Base-by-base conservation (phyloP, 2,797 vertebrate genomes). In the Sorex maritimensis region DNA sequence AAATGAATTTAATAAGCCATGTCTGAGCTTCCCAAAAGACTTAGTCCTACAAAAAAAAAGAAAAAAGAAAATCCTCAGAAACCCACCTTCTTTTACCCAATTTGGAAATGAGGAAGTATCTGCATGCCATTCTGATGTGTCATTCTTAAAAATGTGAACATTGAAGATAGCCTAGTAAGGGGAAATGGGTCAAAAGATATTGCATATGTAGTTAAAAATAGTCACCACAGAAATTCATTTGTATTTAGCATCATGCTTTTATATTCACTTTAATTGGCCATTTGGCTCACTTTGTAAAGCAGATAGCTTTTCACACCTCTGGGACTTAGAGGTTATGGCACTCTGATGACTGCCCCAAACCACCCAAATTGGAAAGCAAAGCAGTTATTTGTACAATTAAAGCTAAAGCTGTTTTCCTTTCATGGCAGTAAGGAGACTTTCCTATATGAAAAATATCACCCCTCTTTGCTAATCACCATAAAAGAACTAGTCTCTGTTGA, bases 101-200 rank as follows among this genome's bases (percentile, higher is more conserved):
- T 28, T 86, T 87, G 92, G 28, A 82, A 86, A 88, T 58, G 13
- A 94, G 63, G 38, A 80, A 81, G 15, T 80, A 93, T 86, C 71
- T 93, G 41, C 78, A 28, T 74, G 21, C 19, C 44, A 72, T 94
- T 89, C 74, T 78, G 41, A 71, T 52, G 38, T 79, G 69, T 91
- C 81, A 85, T 69, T 46, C 49, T 81, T 75, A 73, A 85, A 78
- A 95, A 95, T 92, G 81, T 83, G 86, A 82, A 81, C 15, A 34
- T 17, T 90, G 80, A 80, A 91, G 46, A 90, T 78, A 92, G 63
- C 11, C 14, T 46, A 91, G 49, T 69, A 46, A 79, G 44, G 46
- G 61, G 81, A 87, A 95, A 85, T 79, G 89, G 88, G 94, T 94
- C 93, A 95, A 96, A 94, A 92, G 72, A 91, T 86, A 93, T 3